A percentile compares a stretch with the other conserved stretches of the same genome.
Evolutionary conservation across 2,797 vertebrate genomes (phyloP).

Genomic region (Helostoma temminkii): DNA sequence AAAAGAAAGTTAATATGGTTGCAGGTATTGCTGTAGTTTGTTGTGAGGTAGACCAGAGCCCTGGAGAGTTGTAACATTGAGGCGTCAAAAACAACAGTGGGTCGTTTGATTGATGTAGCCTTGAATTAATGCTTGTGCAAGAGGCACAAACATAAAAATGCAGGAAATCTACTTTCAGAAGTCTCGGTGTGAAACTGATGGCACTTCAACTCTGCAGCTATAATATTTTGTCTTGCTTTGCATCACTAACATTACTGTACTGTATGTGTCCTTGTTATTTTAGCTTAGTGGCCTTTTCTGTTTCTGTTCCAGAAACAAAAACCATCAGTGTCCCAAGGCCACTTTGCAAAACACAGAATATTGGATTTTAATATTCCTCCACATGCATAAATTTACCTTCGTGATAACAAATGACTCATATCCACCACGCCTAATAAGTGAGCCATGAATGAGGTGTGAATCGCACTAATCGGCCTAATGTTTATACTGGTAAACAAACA

Average conservation of each 20-base stretch:
- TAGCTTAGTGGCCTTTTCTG: slow-evolving; percentile 11
- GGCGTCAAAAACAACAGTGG: no score
- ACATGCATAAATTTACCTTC: slow-evolving; percentile 7
- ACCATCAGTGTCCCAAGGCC: background rate
- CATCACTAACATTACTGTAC: background rate
- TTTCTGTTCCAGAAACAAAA: background rate
- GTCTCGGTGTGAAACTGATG: background rate
- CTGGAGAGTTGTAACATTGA: no score
- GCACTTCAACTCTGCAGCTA: background rate
- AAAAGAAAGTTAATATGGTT: no score
- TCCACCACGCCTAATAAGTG: slow-evolving; percentile 12
- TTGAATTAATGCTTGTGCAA: no score
- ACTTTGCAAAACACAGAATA: slow-evolving; percentile 12
- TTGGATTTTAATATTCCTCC: slow-evolving; percentile 28
- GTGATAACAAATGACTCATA: slow-evolving; percentile 28
- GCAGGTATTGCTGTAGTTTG: no score
- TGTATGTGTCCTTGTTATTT: slow-evolving; percentile 2
- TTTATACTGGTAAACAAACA: slow-evolving; percentile 43
- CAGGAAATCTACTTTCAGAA: background rate
- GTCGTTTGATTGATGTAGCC: no score
- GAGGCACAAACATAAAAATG: no score
- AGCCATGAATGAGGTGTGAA: slow-evolving; percentile 15
- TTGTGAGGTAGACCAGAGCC: no score
- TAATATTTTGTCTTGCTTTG: background rate
- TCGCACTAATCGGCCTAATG: slow-evolving; percentile 29